Evolutionary conservation across 1,140 invertebrate species (phyloP).

Genomic region (Mycetomoellerius zeteki): DNA sequence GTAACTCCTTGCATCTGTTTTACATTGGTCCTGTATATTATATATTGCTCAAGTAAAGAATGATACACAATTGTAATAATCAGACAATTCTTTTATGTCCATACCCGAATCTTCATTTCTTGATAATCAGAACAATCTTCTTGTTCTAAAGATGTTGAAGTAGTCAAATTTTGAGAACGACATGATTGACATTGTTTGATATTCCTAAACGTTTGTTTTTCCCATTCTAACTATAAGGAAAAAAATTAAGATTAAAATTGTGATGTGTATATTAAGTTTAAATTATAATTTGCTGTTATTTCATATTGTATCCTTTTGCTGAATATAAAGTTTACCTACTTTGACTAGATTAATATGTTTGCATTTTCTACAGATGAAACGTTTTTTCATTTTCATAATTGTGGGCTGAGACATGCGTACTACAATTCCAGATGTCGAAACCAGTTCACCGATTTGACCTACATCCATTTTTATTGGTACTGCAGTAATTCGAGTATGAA

Average conservation of each 20-base stretch:
- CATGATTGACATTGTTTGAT: constrained; percentile 81
- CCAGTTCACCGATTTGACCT: constrained; percentile 87
- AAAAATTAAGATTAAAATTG: constrained; percentile 25
- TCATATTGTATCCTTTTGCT: background rate
- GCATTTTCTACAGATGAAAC: constrained; percentile 93
- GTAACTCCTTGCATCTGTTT: constrained; percentile 70
- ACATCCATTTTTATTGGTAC: constrained; percentile 78
- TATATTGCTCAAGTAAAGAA: constrained; percentile 46
- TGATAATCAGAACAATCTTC: constrained; percentile 95
- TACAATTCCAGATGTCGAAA: constrained; percentile 90
- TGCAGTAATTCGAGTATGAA: constrained; percentile 80
- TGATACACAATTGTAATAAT: constrained; percentile 31
- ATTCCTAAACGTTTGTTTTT: constrained; percentile 79
- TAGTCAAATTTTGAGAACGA: constrained; percentile 80
- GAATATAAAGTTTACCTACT: constrained; percentile 88
- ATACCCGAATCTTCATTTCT: constrained; percentile 95
- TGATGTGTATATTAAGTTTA: background rate
- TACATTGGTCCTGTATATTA: constrained; percentile 78
- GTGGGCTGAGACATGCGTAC: constrained; percentile 92
- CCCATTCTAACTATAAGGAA: constrained; percentile 83
- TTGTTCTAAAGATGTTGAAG: constrained; percentile 87
- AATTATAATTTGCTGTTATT: constrained; percentile 33
- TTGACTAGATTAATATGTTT: constrained; percentile 89
- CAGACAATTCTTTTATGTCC: constrained; percentile 22
- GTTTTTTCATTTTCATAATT: constrained; percentile 92